These are phyloP conservation scores for Cyrtonyx montezumae DNA, from an alignment of 2,113 vertebrate species.

Conservation along the genomic window DNA sequence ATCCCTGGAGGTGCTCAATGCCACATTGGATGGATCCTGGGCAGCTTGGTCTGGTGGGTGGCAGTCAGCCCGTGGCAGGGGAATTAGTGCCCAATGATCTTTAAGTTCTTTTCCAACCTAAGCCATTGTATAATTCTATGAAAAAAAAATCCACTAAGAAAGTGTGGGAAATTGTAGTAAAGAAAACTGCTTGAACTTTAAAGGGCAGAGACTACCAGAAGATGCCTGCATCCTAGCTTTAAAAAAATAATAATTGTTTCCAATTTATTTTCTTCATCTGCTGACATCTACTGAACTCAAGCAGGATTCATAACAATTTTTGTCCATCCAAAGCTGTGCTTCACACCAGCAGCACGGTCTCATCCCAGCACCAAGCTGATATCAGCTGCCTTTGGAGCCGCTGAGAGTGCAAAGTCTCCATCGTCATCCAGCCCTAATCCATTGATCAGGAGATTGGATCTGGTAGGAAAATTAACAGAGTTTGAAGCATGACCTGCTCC, in stretches of 20 bases:
- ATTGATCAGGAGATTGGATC: not conserved
- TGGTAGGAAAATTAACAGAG: not conserved
- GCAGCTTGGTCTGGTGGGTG: too few relatives aligned
- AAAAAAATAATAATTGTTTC: not conserved
- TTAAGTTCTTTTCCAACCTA: too few relatives aligned
- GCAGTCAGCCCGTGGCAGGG: too few relatives aligned
- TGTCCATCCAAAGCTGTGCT: not conserved
- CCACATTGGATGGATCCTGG: too few relatives aligned
- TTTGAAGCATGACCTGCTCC: rapidly evolving
- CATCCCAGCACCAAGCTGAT: not conserved
- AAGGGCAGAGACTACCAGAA: not conserved
- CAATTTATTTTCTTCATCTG: not conserved
- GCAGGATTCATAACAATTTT: not conserved
- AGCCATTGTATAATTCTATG: too few relatives aligned
- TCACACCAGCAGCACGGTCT: not conserved
- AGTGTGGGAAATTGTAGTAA: not conserved
- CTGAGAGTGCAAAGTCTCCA: not conserved
- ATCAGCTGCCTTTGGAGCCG: not conserved
- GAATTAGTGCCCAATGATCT: too few relatives aligned
- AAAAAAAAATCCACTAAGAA: not conserved
- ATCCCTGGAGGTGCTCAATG: too few relatives aligned
- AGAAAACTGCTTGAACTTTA: not conserved
- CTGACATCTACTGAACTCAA: not conserved
- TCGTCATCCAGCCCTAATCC: not conserved
- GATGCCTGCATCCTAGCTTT: not conserved